Percentiles rank a stretch among this genome's conserved stretches.
phyloP scores from a whole-genome alignment of 1,140 invertebrate genomes.

The Temnothorax nylanderi region DNA sequence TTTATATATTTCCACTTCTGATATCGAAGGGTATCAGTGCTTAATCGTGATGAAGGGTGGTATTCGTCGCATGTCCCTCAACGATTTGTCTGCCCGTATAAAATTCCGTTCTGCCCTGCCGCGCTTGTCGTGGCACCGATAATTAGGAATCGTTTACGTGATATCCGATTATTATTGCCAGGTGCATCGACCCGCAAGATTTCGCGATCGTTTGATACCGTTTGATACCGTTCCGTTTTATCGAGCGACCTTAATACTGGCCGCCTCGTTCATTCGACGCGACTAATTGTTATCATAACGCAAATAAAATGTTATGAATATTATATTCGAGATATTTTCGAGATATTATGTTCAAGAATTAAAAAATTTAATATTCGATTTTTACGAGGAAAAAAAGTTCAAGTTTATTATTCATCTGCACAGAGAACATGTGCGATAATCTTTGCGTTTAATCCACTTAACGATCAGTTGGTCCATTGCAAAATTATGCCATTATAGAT shows the following conservation, averaged over 20 bases:
- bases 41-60: neutral
- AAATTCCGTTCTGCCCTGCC: constrained; percentile 7
- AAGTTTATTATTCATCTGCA: neutral
- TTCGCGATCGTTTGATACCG: constrained; percentile 5
- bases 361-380: neutral
- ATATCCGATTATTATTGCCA: constrained; percentile 41
- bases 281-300: neutral
- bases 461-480: neutral
- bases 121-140: constrained; percentile 31
- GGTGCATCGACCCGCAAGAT: constrained; percentile 41
- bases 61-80: constrained; percentile 27
- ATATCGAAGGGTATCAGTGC: neutral
- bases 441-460: neutral
- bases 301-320: neutral
- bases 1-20: neutral
- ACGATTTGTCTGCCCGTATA: constrained; percentile 29
- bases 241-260: constrained; percentile 38
- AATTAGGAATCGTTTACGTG: constrained; percentile 58
- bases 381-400: neutral
- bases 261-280: neutral
- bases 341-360: too few relatives aligned
- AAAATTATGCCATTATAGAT: neutral
- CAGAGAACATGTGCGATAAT: neutral
- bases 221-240: neutral
- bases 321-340: neutral